phyloP scores from a whole-genome alignment of 2,113 vertebrate genomes.

The Numida meleagris region DNA sequence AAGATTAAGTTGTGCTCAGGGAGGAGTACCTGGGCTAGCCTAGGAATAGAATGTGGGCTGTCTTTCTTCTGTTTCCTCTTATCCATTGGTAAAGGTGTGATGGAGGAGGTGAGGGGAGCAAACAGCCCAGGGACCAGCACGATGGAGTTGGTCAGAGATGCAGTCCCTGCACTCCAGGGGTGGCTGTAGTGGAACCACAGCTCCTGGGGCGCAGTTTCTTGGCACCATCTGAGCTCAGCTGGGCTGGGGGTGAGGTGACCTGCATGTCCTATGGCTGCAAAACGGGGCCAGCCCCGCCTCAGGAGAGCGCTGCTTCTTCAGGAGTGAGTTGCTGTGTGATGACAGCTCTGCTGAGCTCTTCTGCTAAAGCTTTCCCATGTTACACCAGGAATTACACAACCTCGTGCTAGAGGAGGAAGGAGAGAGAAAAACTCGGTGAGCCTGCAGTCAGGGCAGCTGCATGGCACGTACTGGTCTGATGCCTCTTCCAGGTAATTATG shows the following conservation, averaged over 20 bases:
- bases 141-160: background rate
- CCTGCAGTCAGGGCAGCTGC: background rate
- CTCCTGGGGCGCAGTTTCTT: background rate
- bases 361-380: background rate
- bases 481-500: background rate
- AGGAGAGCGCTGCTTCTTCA: background rate
- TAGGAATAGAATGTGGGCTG: background rate
- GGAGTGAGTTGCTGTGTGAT: background rate
- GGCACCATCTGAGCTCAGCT: background rate
- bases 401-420: background rate
- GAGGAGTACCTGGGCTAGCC: background rate
- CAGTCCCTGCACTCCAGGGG: background rate
- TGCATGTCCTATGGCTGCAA: background rate
- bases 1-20: background rate
- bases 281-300: background rate
- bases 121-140: background rate
- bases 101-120: background rate
- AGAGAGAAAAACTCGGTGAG: background rate
- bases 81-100: background rate
- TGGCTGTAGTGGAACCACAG: background rate
- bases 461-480: background rate
- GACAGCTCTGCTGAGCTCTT: constrained; percentile 19
- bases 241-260: background rate
- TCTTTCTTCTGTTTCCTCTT: background rate
- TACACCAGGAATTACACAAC: background rate